Evolutionary conservation across 1,140 invertebrate genomes (phyloP).

Genomic region (Leptonema lineaticorne): DNA sequence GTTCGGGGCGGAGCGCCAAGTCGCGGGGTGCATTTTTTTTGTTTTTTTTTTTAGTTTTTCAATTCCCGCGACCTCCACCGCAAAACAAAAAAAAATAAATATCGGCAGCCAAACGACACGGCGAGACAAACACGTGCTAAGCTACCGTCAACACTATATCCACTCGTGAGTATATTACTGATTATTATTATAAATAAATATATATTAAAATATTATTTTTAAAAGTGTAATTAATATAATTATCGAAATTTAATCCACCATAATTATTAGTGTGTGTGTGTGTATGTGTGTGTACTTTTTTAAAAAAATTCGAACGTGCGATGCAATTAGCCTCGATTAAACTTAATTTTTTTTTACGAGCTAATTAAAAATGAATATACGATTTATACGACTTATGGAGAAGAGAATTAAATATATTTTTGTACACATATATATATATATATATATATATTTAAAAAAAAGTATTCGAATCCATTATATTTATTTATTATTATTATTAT

Average conservation of each 20-base stretch:
- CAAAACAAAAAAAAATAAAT: background rate
- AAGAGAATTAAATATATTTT: too few relatives aligned
- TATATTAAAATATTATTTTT: too few relatives aligned
- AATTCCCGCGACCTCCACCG: too few relatives aligned
- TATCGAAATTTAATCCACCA: too few relatives aligned
- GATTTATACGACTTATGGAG: too few relatives aligned
- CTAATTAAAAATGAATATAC: constrained; percentile 13
- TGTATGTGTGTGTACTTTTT: background rate
- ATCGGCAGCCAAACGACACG: background rate
- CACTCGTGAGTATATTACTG: background rate
- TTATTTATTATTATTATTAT: too few relatives aligned
- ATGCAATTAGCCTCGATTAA: constrained; percentile 18
- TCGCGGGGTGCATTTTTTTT: background rate
- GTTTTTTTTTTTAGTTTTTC: too few relatives aligned
- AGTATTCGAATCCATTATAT: too few relatives aligned
- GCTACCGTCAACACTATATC: background rate
- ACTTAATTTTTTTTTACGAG: constrained; percentile 17
- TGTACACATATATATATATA: too few relatives aligned
- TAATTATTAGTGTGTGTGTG: background rate
- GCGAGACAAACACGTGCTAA: background rate
- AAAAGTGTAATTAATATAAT: too few relatives aligned
- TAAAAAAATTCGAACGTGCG: background rate
- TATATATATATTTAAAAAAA: too few relatives aligned
- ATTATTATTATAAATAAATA: background rate
- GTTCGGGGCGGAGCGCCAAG: background rate